phyloP scores from a whole-genome alignment of 2,888 invertebrate genomes.

The Metallyticus violacea region DNA sequence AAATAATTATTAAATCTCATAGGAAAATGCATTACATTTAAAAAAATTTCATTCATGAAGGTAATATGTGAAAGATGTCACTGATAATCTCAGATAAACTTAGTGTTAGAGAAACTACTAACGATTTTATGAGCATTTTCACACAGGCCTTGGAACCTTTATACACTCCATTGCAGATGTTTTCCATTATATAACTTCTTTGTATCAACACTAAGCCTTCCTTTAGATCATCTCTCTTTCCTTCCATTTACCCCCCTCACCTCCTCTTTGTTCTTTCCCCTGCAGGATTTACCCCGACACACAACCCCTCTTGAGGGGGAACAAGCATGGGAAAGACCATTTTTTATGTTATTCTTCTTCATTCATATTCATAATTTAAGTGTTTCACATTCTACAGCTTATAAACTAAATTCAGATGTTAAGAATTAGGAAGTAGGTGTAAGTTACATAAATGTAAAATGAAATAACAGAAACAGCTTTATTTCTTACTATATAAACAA shows the following conservation, averaged over 20 bases:
- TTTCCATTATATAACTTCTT: too few species aligned
- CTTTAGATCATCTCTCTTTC: background rate
- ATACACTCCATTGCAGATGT: background rate
- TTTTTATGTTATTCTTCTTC: background rate
- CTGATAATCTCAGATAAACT: too few species aligned
- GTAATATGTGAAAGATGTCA: too few species aligned
- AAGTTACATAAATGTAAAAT: too few species aligned
- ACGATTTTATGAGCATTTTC: too few species aligned
- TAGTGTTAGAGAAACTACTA: too few species aligned
- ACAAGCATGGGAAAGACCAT: background rate
- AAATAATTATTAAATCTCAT: too few species aligned
- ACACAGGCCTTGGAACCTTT: background rate
- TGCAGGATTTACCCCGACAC: background rate
- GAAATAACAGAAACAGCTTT: too few species aligned
- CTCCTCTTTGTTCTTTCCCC: background rate
- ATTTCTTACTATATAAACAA: too few species aligned
- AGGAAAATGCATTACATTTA: too few species aligned
- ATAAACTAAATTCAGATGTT: background rate
- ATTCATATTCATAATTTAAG: background rate
- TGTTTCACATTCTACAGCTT: background rate
- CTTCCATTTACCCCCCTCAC: background rate
- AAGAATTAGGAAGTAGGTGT: background rate
- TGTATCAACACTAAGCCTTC: background rate
- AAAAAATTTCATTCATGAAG: too few species aligned
- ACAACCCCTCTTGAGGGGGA: background rate